Evolutionary conservation across 2,888 invertebrate species (phyloP).

Genomic region (Nezara viridula): DNA sequence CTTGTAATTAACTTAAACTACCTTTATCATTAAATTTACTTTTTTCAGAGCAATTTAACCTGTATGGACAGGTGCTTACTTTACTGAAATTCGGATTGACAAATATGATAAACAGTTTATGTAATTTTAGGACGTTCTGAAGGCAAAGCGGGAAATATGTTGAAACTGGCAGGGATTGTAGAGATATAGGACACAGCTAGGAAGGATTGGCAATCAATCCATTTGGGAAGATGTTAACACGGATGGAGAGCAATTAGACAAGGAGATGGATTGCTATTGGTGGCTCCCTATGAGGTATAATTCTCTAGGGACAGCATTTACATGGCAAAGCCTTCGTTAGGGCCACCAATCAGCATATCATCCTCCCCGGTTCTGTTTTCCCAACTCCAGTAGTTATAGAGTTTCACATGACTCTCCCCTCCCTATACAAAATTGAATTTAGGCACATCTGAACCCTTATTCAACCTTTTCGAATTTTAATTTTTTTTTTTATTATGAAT

Average conservation of each 20-base stretch:
- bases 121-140: not conserved
- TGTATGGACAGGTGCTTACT: no score
- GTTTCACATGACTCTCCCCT: constrained; percentile 20
- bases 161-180: not conserved
- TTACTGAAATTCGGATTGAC: no score
- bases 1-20: no score
- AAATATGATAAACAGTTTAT: no score
- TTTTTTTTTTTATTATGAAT: no score
- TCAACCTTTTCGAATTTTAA: no score
- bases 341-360: constrained; percentile 31
- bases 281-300: constrained; percentile 29
- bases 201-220: not conserved
- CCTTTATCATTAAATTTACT: no score
- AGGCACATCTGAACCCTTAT: not conserved
- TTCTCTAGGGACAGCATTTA: constrained; percentile 33
- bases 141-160: not conserved
- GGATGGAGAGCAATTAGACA: not conserved
- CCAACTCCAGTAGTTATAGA: constrained; percentile 23
- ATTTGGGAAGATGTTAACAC: constrained; percentile 9
- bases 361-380: constrained; percentile 22
- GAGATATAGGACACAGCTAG: not conserved
- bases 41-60: no score
- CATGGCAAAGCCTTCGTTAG: constrained; percentile 55
- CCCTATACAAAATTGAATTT: not conserved
- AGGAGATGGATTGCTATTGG: constrained; percentile 32